A percentile compares a stretch with the other conserved stretches of the same genome.
Evolutionary conservation across 2,888 invertebrate genomes (phyloP).

Genomic region (Embidobia sp.): DNA sequence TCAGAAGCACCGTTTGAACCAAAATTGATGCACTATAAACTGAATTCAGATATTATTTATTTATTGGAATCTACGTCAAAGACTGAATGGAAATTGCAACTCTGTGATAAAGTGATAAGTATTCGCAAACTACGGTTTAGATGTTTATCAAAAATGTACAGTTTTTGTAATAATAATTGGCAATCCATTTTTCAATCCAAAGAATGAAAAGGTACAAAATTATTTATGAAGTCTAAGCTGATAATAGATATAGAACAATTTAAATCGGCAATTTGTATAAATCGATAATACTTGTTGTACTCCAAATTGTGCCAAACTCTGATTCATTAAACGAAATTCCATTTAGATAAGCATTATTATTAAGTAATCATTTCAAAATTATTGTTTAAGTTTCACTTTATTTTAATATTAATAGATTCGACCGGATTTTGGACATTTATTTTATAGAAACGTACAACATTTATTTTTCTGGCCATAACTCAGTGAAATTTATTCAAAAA

Average conservation of each 20-base stretch:
- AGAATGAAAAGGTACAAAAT: neutral
- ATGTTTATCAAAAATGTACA: neutral
- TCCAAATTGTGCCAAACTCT: no score
- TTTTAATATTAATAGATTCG: neutral
- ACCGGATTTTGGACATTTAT: neutral
- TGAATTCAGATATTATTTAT: slow-evolving; percentile 1
- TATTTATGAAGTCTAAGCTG: slow-evolving; percentile 6
- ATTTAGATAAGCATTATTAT: no score
- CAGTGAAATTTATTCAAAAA: neutral
- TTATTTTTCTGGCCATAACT: neutral
- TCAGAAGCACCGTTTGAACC: slow-evolving; percentile 8
- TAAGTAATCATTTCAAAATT: no score
- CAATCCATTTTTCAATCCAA: no score
- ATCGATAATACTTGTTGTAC: no score
- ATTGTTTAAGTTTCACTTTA: neutral
- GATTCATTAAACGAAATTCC: no score
- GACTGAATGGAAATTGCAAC: neutral
- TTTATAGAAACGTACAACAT: slow-evolving; percentile 1
- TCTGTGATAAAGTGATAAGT: neutral
- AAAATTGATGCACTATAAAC: slow-evolving; percentile 9
- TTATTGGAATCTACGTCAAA: neutral
- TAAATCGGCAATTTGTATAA: no score
- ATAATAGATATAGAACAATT: no score
- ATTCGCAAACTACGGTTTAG: neutral
- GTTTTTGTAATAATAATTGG: slow-evolving; percentile 14